Evolutionary conservation across 2,113 vertebrate species (phyloP), one percentile per base, ranked within the genome.

Genomic region (Bothrops jararaca): DNA sequence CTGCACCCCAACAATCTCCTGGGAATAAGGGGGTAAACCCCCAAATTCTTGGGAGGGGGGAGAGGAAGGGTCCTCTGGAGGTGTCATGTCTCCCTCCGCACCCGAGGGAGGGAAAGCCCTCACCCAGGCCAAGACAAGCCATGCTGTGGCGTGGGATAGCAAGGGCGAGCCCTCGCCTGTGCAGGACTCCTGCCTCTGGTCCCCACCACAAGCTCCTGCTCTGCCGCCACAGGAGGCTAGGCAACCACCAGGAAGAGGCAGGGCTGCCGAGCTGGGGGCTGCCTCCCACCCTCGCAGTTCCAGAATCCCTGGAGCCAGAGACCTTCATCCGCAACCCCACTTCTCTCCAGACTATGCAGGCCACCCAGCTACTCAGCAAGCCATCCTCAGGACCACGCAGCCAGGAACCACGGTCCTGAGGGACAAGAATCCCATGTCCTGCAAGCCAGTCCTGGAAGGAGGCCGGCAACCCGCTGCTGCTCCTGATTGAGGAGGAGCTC

Each of bases 341-440:
- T 26, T 85, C 45, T 29, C 6, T 86, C n/a, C 92, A 97, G 96
- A 95, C 89, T 29, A n/a, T 95, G 91, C 96, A 96, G 91, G 89
- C 93, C 45, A 95, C 95, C 85, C 92, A 53, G 92, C 95, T 95
- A 54, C 94, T 96, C 93, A 88, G 90, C 80, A 92, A 52, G 13
- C 3, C n/a, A 12, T 91, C n/a, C 45, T n/a, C 53, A 23, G 0
- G 42, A 90, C 53, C 93, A 95, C 89, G 93, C 93, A 69, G 58
- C 52, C n/a, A 92, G 93, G 4, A 95, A 95, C 86, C 93, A 91
- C 86, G 95, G n/a, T 93, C 89, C 92, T 96, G 89, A n/a, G 9
- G 29, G 85, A 45, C 15, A 11, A n/a, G 45, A 2, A 11, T 2
- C 22, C n/a, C 4, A 15, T 3, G 10, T 4, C 22, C 45, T 50